phyloP scores from a whole-genome alignment of 37 sponge, comb jelly and placozoan species.

The Geodia barretti region DNA sequence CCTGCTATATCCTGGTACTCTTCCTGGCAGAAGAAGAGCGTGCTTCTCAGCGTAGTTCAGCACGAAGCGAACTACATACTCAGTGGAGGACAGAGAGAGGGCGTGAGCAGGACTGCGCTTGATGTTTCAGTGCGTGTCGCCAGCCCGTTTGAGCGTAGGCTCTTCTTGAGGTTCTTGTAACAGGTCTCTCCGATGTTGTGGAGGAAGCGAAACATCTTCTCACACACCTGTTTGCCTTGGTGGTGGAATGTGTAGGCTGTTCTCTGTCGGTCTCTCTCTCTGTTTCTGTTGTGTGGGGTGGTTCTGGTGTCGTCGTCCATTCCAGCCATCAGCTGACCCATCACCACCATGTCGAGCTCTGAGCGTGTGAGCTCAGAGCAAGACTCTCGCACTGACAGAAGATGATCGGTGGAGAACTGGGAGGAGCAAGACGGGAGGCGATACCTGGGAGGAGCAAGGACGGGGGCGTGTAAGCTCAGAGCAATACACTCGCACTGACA shows the following conservation, averaged over 20 bases:
- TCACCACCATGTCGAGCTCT: conserved; percentile 16
- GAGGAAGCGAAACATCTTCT: neutral
- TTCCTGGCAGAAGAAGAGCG: neutral
- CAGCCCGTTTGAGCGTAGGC: no score
- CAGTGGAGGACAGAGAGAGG: neutral
- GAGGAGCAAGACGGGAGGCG: no score
- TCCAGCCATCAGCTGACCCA: conserved; percentile 6
- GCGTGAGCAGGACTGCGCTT: neutral
- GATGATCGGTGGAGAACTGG: neutral
- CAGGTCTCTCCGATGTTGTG: no score
- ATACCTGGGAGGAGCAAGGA: no score
- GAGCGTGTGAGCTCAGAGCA: neutral
- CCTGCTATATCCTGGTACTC: conserved; percentile 8
- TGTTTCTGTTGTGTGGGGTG: no score
- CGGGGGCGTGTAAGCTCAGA: no score
- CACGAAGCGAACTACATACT: conserved; percentile 8
- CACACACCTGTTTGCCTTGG: neutral
- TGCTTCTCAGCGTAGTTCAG: conserved; percentile 6
- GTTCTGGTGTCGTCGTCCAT: neutral
- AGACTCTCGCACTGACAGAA: neutral
- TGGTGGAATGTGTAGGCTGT: neutral
- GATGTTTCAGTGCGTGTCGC: conserved; percentile 17
- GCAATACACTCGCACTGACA: neutral
- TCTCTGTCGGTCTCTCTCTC: neutral
- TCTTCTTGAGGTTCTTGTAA: no score